A percentile compares a stretch with the other conserved stretches of the same genome.
phyloP scores from a whole-genome alignment of 1,140 invertebrate genomes.

The Scaptodrosophila lebanonensis region DNA sequence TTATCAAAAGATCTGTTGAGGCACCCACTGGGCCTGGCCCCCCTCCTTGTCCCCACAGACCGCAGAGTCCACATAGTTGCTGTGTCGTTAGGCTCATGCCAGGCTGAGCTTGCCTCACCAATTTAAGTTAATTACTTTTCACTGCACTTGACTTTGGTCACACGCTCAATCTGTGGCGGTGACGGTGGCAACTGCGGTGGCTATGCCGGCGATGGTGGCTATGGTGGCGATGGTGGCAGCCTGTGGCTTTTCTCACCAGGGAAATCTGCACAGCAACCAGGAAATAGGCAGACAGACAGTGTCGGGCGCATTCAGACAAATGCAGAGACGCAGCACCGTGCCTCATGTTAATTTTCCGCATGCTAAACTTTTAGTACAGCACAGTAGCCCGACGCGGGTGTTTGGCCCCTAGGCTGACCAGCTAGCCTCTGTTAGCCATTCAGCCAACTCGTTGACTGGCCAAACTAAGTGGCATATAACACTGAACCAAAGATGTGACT shows the following conservation, averaged over 20 bases:
- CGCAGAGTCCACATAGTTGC: conserved; percentile 34
- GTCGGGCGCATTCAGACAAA: conserved; percentile 1
- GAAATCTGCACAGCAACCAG: conserved; percentile 58
- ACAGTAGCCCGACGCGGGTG: conserved; percentile 65
- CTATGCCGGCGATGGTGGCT: conserved; percentile 1
- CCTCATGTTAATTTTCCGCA: conserved; percentile 74
- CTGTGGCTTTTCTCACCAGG: conserved; percentile 72
- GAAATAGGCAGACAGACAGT: conserved; percentile 11
- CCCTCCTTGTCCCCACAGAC: no score
- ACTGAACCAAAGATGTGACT: no score
- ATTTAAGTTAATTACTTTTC: conserved; percentile 74
- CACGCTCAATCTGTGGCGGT: conserved; percentile 60
- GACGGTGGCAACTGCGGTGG: conserved; percentile 5
- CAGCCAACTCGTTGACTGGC: background rate
- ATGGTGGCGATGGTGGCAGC: conserved; percentile 32
- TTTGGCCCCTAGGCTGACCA: conserved; percentile 22
- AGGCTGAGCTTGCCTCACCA: conserved; percentile 35
- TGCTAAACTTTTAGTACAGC: conserved; percentile 74
- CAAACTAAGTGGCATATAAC: no score
- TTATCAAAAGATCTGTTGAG: conserved; percentile 22
- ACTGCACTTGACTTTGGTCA: conserved; percentile 75
- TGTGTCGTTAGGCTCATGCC: conserved; percentile 4
- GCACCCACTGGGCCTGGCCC: no score
- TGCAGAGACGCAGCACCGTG: conserved; percentile 27
- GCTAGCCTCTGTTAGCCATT: no score